Conservation (phyloP, 2,888 invertebrate genomes). For the Idaea straminata region DNA sequence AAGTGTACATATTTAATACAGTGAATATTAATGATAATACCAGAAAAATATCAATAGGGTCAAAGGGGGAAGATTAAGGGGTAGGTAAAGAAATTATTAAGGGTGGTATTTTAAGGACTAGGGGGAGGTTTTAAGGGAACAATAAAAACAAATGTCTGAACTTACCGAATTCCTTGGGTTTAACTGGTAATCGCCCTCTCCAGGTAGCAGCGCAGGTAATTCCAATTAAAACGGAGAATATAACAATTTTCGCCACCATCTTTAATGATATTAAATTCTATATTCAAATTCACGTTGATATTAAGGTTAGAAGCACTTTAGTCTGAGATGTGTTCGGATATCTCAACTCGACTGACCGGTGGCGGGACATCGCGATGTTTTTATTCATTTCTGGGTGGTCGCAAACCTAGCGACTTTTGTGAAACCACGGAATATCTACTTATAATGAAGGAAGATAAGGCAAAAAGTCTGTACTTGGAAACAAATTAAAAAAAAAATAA, state of each 20-base stretch:
- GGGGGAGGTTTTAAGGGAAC: background rate
- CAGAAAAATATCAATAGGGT: background rate
- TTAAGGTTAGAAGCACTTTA: constrained; percentile 2
- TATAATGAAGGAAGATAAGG: no score
- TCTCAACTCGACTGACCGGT: constrained; percentile 49
- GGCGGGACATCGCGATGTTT: constrained; percentile 47
- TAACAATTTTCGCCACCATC: constrained; percentile 57
- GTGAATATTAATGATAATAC: background rate
- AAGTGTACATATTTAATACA: background rate
- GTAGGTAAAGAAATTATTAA: background rate
- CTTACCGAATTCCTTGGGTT: constrained; percentile 60
- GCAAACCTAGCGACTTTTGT: constrained; percentile 39
- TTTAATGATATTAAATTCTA: constrained; percentile 20
- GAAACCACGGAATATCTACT: background rate
- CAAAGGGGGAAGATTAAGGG: background rate
- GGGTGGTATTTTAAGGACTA: background rate
- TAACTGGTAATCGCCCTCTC: constrained; percentile 42
- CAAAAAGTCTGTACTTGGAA: no score
- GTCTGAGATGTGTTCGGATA: constrained; percentile 22
- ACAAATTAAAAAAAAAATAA: no score
- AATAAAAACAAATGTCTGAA: constrained; percentile 11
- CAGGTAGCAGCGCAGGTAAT: constrained; percentile 52
- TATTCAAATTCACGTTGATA: background rate
- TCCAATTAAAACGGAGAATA: constrained; percentile 48
- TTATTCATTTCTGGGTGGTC: constrained; percentile 50